A percentile compares a stretch with the other conserved stretches of the same genome.
Evolutionary conservation across 2,797 vertebrate genomes (phyloP).

Genomic region (Craterocephalus amniculus): DNA sequence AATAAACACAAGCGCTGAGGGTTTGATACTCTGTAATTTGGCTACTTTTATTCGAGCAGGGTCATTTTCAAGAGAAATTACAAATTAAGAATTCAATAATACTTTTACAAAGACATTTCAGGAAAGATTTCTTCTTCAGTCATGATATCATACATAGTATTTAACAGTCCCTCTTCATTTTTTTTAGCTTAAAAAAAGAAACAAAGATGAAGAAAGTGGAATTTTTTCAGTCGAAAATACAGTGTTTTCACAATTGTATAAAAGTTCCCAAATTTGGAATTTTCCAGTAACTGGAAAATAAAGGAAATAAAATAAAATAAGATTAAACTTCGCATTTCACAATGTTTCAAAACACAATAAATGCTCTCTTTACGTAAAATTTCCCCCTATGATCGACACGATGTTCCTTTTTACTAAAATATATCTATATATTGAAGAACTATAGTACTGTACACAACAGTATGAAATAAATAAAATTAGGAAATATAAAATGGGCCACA

Average conservation of each 20-base stretch:
- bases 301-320: constrained; percentile 93
- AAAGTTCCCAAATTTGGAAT: constrained; percentile 99
- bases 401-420: constrained; percentile 99
- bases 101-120: constrained; percentile 99
- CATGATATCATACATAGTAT: constrained; percentile 99
- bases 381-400: constrained; percentile 99
- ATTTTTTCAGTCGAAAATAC: constrained; percentile 99
- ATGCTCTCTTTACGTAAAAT: constrained; percentile 99
- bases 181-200: constrained; percentile 93
- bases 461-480: constrained; percentile 99
- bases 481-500: constrained; percentile 99
- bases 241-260: constrained; percentile 99
- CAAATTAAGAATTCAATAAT: constrained; percentile 99
- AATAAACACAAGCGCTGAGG: constrained; percentile 62
- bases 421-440: constrained; percentile 99
- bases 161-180: constrained; percentile 99
- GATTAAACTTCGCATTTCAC: constrained; percentile 99
- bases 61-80: constrained; percentile 99
- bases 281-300: constrained; percentile 98
- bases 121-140: constrained; percentile 96
- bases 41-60: constrained; percentile 99
- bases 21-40: constrained; percentile 89
- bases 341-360: constrained; percentile 99
- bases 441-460: constrained; percentile 99
- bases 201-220: constrained; percentile 99